Percentiles rank a stretch among this genome's conserved stretches.
Evolutionary conservation across 2,888 invertebrate genomes (phyloP).

Genomic region (Sphinx pinastri): DNA sequence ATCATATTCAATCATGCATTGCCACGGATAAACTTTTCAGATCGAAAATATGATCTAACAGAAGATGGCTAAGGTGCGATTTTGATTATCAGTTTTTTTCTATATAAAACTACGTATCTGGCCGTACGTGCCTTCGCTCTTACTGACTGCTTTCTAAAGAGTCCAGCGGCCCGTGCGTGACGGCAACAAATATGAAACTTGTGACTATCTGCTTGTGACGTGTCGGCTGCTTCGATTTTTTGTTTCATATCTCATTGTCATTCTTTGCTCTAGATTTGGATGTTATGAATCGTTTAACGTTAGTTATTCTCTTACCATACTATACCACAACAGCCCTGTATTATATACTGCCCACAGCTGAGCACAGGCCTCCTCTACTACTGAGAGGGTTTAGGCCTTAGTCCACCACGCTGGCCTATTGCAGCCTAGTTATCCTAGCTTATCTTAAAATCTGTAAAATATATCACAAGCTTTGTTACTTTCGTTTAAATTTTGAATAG

Average conservation of each 20-base stretch:
- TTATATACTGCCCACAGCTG: no score
- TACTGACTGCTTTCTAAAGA: slow-evolving; percentile 23
- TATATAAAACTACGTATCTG: slow-evolving; percentile 6
- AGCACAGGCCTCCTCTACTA: no score
- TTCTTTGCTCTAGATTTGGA: background rate
- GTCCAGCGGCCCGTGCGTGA: slow-evolving; percentile 17
- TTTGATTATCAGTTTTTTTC: background rate
- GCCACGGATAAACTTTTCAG: background rate
- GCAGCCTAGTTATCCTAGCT: no score
- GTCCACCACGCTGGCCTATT: no score
- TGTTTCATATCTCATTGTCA: background rate
- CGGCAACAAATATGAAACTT: slow-evolving; percentile 21
- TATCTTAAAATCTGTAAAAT: no score
- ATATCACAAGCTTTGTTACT: no score
- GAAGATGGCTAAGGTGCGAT: background rate
- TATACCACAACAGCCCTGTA: no score
- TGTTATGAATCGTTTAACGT: no score
- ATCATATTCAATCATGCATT: background rate
- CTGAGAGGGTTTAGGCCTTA: no score
- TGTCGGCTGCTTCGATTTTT: background rate
- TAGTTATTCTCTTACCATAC: no score
- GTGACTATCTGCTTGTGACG: slow-evolving; percentile 8
- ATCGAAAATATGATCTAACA: background rate
- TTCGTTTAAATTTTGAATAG: no score
- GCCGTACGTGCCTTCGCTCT: slow-evolving; percentile 11